Percentiles rank a stretch among this genome's conserved stretches.
These are phyloP conservation scores for Eupithecia vulgata DNA, from an alignment of 2,888 invertebrate genomes.

Conservation along the genomic window DNA sequence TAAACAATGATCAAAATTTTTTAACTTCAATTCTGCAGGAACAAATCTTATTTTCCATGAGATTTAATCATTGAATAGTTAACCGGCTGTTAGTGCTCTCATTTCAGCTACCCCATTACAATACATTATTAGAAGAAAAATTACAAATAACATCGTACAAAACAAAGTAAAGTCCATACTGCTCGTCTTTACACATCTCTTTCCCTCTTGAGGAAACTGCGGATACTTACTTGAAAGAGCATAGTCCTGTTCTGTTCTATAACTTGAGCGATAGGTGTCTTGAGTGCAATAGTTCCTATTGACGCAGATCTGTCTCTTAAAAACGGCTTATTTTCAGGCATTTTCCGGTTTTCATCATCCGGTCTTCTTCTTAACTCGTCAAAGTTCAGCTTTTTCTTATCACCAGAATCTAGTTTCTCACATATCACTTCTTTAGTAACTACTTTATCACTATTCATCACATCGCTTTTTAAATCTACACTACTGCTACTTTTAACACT, in stretches of 20 bases:
- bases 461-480: not conserved
- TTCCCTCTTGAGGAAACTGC: not conserved
- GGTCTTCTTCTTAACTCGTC: slow-evolving; percentile 61
- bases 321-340: slow-evolving; percentile 75
- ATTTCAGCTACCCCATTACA: too few relatives aligned
- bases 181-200: too few relatives aligned
- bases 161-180: too few relatives aligned
- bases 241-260: slow-evolving; percentile 95
- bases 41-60: too few relatives aligned
- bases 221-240: slow-evolving; percentile 91
- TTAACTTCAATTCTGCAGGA: too few relatives aligned
- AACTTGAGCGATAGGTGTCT: slow-evolving; percentile 76
- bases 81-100: too few relatives aligned
- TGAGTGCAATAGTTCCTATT: slow-evolving; percentile 82
- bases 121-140: too few relatives aligned
- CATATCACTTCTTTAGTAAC: slow-evolving; percentile 18
- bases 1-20: too few relatives aligned
- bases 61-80: too few relatives aligned
- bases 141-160: too few relatives aligned
- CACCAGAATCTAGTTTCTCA: slow-evolving; percentile 14
- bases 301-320: slow-evolving; percentile 85
- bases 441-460: slow-evolving; percentile 11
- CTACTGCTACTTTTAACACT: not conserved
- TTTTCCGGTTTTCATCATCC: slow-evolving; percentile 46
- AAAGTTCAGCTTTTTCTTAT: slow-evolving; percentile 54